A percentile compares a stretch with the other conserved stretches of the same genome.
phyloP scores from a whole-genome alignment of 2,113 vertebrate genomes.

The Dasypus novemcinctus region DNA sequence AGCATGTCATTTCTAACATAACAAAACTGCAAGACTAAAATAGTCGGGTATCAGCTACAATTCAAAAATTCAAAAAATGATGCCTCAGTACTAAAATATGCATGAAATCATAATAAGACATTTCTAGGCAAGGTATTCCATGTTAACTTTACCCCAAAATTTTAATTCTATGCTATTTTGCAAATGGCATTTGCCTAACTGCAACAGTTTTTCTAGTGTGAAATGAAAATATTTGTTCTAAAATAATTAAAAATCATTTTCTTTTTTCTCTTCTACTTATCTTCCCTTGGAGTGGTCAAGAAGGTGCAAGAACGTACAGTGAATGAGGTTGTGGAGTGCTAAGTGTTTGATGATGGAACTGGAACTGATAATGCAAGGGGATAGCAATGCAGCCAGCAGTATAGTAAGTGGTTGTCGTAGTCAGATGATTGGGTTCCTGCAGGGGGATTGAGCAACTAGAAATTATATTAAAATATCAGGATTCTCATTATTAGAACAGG shows the following conservation, averaged over 20 bases:
- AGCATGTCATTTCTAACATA: conserved; percentile 23
- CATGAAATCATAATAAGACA: background rate
- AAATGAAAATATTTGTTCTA: background rate
- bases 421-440: fast-evolving
- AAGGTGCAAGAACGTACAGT: fast-evolving
- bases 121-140: background rate
- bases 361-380: background rate
- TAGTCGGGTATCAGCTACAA: background rate
- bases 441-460: background rate
- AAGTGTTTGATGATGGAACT: background rate
- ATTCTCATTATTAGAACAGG: background rate
- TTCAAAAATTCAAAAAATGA: background rate
- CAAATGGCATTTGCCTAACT: background rate
- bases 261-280: background rate
- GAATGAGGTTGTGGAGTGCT: background rate
- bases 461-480: background rate
- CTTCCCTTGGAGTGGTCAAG: background rate
- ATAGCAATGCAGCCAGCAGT: fast-evolving
- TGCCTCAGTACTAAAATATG: background rate
- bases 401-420: background rate
- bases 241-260: background rate
- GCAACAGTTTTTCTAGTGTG: background rate
- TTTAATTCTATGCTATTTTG: background rate
- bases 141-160: background rate
- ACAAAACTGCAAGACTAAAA: conserved; percentile 34